Percentiles rank a stretch among this genome's conserved stretches.
These are phyloP conservation scores for Sylvietta virens DNA, from an alignment of 2,113 vertebrate genomes.

Conservation along the genomic window DNA sequence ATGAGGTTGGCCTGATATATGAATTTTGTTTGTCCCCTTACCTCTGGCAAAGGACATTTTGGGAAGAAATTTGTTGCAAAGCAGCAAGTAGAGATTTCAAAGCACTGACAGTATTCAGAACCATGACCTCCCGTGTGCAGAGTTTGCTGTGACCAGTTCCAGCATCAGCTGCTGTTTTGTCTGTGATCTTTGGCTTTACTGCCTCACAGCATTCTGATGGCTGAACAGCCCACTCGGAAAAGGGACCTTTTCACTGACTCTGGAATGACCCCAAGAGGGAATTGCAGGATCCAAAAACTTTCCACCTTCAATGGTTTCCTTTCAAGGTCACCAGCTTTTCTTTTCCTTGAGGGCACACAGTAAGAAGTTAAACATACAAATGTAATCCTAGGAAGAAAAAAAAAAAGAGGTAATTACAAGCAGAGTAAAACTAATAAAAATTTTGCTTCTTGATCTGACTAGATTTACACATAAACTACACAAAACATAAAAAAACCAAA, in stretches of 20 bases:
- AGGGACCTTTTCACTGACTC: background rate
- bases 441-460: background rate
- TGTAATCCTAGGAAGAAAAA: background rate
- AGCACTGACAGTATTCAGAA: background rate
- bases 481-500: background rate
- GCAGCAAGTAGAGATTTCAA: constrained; percentile 20
- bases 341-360: background rate
- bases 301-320: background rate
- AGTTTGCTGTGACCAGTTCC: background rate
- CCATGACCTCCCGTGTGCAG: background rate
- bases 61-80: constrained; percentile 51
- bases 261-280: background rate
- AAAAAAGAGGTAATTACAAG: background rate
- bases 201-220: background rate
- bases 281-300: background rate
- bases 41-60: background rate
- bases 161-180: background rate
- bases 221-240: background rate
- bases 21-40: background rate
- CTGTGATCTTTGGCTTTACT: background rate
- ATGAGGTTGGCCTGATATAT: background rate
- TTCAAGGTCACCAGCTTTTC: background rate
- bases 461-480: background rate
- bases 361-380: background rate
- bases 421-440: background rate